Conservation (phyloP, 2,888 invertebrate genomes). For the Hylaea fasciaria region DNA sequence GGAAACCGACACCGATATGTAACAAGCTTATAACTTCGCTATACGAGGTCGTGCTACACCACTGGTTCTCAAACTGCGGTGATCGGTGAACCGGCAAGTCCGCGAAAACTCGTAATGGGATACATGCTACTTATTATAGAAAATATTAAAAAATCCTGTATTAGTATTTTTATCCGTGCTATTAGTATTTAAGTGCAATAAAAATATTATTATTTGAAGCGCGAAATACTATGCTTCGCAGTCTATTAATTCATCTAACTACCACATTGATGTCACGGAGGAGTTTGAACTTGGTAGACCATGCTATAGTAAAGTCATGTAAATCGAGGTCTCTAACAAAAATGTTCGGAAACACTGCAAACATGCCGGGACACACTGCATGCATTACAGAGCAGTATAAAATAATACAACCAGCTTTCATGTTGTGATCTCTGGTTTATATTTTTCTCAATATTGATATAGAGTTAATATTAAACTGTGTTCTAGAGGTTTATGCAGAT, state of each 20-base stretch:
- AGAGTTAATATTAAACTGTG: not conserved
- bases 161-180: too few relatives aligned
- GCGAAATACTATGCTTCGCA: too few relatives aligned
- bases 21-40: conserved; percentile 21
- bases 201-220: too few relatives aligned
- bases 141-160: too few relatives aligned
- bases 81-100: too few relatives aligned
- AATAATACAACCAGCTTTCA: conserved; percentile 18
- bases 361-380: not conserved
- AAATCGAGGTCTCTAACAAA: not conserved
- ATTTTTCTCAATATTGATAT: conserved; percentile 4
- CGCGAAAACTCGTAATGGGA: not conserved
- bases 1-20: conserved; percentile 2
- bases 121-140: too few relatives aligned
- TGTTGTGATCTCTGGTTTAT: conserved; percentile 24
- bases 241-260: too few relatives aligned
- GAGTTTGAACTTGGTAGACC: too few relatives aligned
- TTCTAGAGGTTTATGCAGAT: not conserved
- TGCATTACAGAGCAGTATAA: conserved; percentile 12
- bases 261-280: too few relatives aligned
- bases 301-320: too few relatives aligned
- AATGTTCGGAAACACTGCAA: conserved; percentile 14
- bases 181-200: too few relatives aligned
- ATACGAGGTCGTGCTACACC: conserved; percentile 3
- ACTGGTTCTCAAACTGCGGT: conserved; percentile 13